Base-by-base conservation (phyloP, 1,140 invertebrate genomes). In the Nixonia krombeini region DNA sequence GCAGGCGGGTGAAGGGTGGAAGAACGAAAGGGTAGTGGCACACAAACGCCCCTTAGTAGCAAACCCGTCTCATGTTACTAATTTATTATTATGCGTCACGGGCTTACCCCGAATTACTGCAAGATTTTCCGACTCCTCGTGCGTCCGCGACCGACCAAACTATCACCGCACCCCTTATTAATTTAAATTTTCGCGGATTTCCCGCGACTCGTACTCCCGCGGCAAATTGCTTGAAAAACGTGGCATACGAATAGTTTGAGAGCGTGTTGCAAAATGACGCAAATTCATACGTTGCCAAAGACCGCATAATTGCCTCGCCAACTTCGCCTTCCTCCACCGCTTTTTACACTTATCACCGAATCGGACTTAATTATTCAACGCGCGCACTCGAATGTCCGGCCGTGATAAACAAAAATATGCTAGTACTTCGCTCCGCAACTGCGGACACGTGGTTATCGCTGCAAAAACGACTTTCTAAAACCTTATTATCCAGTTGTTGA, bases 11-110 rank as follows among this genome's bases (percentile, higher is more conserved):
- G 61, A 45, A 53, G 59, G 55, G 49, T 40, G 25, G 59, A 46
- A 38, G 23, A 52, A n/a, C n/a, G 69, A 65, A 64, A 68, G 74
- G 73, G 70, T 67, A 40, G 49, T 53, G 47, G 57, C 41, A 72
- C 65, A 63, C 70, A 75, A 73, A 69, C 72, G 70, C 61, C 68
- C 67, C 70, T 77, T 71, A 69, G 73, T 62, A 69, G 73, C 58
- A 64, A 67, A 76, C 71, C 64, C 70, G 61, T 73, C 77, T 79
- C 77, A 56, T 77, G 75, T 79, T 79, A 79, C 77, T 79, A 79
- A 78, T 79, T 78, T 78, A 79, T 78, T 79, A 79, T 79, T 59
- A 59, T 52, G 63, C 68, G 63, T 79, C 75, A 73, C 69, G 61
- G 63, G 72, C 72, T 77, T 75, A 72, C 53, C 47, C 51, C 40